A percentile compares a stretch with the other conserved stretches of the same genome.
Evolutionary conservation across 2,113 vertebrate genomes (phyloP).

Genomic region (Cyphomyrus discorhynchus): DNA sequence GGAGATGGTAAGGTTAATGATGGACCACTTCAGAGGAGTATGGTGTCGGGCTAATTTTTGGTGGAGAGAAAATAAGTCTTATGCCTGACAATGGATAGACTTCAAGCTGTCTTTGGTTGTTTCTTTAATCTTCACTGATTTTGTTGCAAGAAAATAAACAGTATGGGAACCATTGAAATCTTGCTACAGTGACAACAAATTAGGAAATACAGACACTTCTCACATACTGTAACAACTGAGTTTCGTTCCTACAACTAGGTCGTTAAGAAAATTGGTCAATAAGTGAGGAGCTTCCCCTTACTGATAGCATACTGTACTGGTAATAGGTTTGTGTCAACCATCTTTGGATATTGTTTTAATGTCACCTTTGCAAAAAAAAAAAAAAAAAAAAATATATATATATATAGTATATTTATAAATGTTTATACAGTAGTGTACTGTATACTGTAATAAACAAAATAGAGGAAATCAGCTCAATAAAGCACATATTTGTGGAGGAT

Average conservation of each 20-base stretch:
- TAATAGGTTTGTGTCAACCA: no score
- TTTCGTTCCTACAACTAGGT: not conserved
- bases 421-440: no score
- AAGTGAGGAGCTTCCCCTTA: no score
- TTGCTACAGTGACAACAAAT: not conserved
- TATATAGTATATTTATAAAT: no score
- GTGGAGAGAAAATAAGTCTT: not conserved
- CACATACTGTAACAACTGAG: not conserved
- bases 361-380: no score
- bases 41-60: not conserved
- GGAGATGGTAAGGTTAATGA: not conserved
- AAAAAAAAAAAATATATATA: no score
- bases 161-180: not conserved
- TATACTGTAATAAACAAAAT: no score
- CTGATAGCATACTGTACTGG: no score
- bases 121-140: not conserved
- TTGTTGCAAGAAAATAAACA: not conserved
- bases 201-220: not conserved
- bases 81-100: not conserved
- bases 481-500: no score
- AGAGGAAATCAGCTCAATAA: no score
- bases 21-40: not conserved
- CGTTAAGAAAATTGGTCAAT: no score
- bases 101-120: not conserved
- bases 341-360: no score